Percentiles rank a stretch among this genome's conserved stretches.
Evolutionary conservation across 2,888 invertebrate genomes (phyloP).

Genomic region (Empis livida): DNA sequence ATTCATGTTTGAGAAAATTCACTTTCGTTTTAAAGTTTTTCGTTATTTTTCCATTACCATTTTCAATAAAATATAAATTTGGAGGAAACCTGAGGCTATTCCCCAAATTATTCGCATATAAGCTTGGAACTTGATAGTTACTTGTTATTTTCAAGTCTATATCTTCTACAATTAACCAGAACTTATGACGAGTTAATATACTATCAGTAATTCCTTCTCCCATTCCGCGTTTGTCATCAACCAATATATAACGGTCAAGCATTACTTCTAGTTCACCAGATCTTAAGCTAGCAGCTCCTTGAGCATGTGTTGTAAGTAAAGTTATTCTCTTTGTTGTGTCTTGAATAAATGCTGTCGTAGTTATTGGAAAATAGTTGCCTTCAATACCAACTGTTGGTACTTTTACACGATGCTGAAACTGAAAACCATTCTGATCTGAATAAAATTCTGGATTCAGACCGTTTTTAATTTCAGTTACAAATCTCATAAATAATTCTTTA

Average conservation of each 20-base stretch:
- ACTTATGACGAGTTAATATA: conserved; percentile 62
- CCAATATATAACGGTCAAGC: conserved; percentile 83
- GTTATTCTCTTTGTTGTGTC: conserved; percentile 60
- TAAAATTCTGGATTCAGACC: conserved; percentile 65
- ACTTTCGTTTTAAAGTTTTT: conserved; percentile 40
- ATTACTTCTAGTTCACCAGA: conserved; percentile 88
- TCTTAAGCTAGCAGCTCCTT: conserved; percentile 80
- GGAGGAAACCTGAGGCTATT: conserved; percentile 69
- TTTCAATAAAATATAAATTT: conserved; percentile 62
- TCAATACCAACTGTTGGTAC: conserved; percentile 49
- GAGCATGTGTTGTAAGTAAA: conserved; percentile 75
- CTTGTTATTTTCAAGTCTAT: conserved; percentile 16
- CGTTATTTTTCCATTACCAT: conserved; percentile 41
- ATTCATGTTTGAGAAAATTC: conserved; percentile 38
- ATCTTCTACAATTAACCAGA: conserved; percentile 73
- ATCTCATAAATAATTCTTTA: conserved; percentile 84
- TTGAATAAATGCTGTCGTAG: conserved; percentile 78
- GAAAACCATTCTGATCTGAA: conserved; percentile 88
- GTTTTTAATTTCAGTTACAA: conserved; percentile 76
- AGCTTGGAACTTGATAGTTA: conserved; percentile 45
- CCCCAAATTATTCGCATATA: conserved; percentile 60
- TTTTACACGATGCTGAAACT: conserved; percentile 68
- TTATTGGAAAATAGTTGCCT: conserved; percentile 93
- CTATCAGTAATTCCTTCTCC: conserved; percentile 93
- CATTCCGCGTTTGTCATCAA: conserved; percentile 92